Evolutionary conservation across 2,888 invertebrate genomes (phyloP).

Genomic region (Syrphus vitripennis): DNA sequence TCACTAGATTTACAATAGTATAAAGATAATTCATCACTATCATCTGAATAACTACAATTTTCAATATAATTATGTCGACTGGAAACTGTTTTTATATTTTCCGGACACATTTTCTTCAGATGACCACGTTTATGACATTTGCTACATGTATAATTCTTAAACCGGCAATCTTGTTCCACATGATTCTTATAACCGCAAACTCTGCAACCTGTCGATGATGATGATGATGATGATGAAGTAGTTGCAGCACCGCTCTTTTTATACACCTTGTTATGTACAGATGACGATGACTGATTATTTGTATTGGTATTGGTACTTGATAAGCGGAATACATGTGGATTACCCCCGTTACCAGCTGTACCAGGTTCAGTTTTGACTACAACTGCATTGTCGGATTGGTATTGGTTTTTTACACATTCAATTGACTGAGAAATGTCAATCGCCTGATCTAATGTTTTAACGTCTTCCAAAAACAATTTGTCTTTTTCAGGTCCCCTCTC

Average conservation of each 20-base stretch:
- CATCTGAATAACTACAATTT: neutral
- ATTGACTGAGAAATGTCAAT: neutral
- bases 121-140: neutral
- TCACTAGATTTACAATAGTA: constrained; percentile 5
- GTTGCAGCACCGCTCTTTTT: neutral
- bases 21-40: constrained; percentile 18
- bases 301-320: neutral
- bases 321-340: neutral
- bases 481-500: constrained; percentile 57
- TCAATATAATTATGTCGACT: constrained; percentile 1
- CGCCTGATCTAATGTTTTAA: neutral
- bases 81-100: neutral
- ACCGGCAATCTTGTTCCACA: neutral
- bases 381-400: constrained; percentile 11
- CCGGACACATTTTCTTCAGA: constrained; percentile 10
- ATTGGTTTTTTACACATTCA: too few relatives aligned
- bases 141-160: neutral
- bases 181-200: constrained; percentile 30
- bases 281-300: too few relatives aligned
- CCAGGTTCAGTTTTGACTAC: neutral
- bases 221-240: too few relatives aligned
- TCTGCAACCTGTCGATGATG: neutral
- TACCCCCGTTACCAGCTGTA: neutral
- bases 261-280: neutral
- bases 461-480: constrained; percentile 63